A percentile compares a stretch with the other conserved stretches of the same genome.
These are phyloP conservation scores for Acleris literana DNA, from an alignment of 2,888 invertebrate species.

Conservation along the genomic window DNA sequence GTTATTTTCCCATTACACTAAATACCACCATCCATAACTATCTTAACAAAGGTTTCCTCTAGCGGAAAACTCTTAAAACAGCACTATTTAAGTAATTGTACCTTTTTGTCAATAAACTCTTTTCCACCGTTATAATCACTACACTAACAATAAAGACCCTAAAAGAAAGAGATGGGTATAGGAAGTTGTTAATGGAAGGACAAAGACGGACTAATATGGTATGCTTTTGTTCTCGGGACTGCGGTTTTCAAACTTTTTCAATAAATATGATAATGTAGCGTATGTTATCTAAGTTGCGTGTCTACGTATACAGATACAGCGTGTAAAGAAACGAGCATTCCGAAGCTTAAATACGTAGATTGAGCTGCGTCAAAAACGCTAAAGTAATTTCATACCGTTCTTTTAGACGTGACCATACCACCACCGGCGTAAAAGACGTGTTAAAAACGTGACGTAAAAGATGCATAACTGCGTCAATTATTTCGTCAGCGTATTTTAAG, in stretches of 20 bases:
- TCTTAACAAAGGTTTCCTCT: conserved; percentile 18
- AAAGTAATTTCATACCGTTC: too few relatives aligned
- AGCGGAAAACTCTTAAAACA: conserved; percentile 24
- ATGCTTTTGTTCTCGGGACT: conserved; percentile 24
- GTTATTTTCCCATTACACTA: conserved; percentile 3
- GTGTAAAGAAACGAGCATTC: too few relatives aligned
- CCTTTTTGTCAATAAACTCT: conserved; percentile 25
- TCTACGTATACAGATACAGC: background rate
- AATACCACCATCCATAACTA: background rate
- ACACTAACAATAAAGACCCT: conserved; percentile 24
- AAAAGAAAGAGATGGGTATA: conserved; percentile 26
- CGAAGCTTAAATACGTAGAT: too few relatives aligned
- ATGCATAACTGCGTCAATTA: too few relatives aligned
- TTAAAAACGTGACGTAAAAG: too few relatives aligned
- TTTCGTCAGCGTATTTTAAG: too few relatives aligned
- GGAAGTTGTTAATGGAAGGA: conserved; percentile 12
- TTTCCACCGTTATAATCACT: conserved; percentile 26
- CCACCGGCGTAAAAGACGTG: too few relatives aligned
- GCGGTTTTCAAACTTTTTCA: conserved; percentile 18
- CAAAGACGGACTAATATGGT: conserved; percentile 15
- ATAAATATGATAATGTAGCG: background rate
- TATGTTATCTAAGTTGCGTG: background rate
- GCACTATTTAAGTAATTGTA: conserved; percentile 30
- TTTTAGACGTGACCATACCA: too few relatives aligned
- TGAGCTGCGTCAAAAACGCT: too few relatives aligned